These are phyloP conservation scores for Tanypteryx hageni DNA, from an alignment of 2,888 invertebrate species.

Conservation along the genomic window DNA sequence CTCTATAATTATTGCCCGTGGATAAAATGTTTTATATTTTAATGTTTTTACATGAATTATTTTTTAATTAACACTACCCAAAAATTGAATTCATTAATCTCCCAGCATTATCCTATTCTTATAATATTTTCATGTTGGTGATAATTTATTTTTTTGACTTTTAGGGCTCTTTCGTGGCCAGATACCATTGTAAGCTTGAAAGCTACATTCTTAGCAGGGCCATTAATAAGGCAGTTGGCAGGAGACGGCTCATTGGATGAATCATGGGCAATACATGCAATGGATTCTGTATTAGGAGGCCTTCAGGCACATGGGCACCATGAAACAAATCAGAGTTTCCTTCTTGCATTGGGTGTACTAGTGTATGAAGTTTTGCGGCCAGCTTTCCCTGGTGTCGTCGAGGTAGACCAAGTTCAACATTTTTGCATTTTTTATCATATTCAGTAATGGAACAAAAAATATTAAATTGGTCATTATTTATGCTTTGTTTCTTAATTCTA, in stretches of 20 bases:
- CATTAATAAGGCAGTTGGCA: conserved; percentile 83
- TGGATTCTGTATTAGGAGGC: conserved; percentile 87
- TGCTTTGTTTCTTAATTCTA: no score
- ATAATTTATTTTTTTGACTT: conserved; percentile 70
- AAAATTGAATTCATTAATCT: no score
- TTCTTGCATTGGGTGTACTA: conserved; percentile 88
- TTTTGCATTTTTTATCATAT: background rate
- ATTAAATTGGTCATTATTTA: no score
- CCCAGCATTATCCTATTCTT: no score
- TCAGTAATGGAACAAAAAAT: no score
- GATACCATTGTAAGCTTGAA: conserved; percentile 90
- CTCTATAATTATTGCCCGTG: no score
- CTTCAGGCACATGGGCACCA: conserved; percentile 93
- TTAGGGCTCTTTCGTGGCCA: conserved; percentile 87
- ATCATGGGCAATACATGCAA: conserved; percentile 84
- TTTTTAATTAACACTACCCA: no score
- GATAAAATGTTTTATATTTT: no score
- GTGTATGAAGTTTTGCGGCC: conserved; percentile 91
- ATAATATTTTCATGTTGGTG: no score
- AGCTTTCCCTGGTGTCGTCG: conserved; percentile 83
- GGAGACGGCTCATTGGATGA: conserved; percentile 81
- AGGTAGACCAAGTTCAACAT: conserved; percentile 73
- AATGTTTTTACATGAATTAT: no score
- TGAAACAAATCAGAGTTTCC: conserved; percentile 89
- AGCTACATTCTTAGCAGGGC: conserved; percentile 86